phyloP scores from a whole-genome alignment of 2,888 invertebrate species.

The Tribolium freemani region DNA sequence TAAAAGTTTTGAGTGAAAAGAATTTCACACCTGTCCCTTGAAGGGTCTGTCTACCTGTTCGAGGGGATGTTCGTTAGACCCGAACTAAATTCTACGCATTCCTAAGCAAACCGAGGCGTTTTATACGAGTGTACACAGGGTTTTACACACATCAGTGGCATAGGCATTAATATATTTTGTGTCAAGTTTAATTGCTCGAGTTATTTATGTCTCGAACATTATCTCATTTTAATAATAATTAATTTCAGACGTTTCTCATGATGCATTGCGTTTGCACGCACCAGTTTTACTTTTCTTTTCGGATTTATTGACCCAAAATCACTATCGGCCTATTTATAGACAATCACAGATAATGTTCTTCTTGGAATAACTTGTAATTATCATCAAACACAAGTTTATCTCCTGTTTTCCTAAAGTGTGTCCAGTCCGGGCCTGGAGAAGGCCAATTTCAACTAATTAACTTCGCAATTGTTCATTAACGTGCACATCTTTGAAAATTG shows the following conservation, averaged over 20 bases:
- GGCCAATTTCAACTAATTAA: neutral
- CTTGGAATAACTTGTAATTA: slow-evolving; percentile 10
- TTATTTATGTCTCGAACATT: slow-evolving; percentile 30
- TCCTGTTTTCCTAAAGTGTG: slow-evolving; percentile 1
- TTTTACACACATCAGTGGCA: slow-evolving; percentile 3
- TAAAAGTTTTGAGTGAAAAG: slow-evolving; percentile 13
- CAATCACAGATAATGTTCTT: slow-evolving; percentile 1
- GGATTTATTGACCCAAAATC: neutral
- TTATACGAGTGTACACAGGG: slow-evolving; percentile 6
- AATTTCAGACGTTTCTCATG: slow-evolving; percentile 17
- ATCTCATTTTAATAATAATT: slow-evolving; percentile 33
- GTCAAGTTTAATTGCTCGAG: slow-evolving; percentile 31
- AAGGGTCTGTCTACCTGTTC: slow-evolving; percentile 13
- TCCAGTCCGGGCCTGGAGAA: neutral
- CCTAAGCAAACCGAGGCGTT: slow-evolving; percentile 14
- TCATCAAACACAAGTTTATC: slow-evolving; percentile 5
- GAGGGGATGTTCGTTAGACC: slow-evolving; percentile 10
- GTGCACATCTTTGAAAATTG: neutral
- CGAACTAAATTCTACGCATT: slow-evolving; percentile 20
- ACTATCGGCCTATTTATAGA: neutral
- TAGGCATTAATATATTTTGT: slow-evolving; percentile 27
- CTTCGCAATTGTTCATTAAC: neutral
- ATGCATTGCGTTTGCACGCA: slow-evolving; percentile 15
- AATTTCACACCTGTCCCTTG: slow-evolving; percentile 34
- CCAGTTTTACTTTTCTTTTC: neutral